A percentile compares a stretch with the other conserved stretches of the same genome.
Conservation (phyloP, 2,113 vertebrate genomes). For the Benitochromis conjunctus region DNA sequence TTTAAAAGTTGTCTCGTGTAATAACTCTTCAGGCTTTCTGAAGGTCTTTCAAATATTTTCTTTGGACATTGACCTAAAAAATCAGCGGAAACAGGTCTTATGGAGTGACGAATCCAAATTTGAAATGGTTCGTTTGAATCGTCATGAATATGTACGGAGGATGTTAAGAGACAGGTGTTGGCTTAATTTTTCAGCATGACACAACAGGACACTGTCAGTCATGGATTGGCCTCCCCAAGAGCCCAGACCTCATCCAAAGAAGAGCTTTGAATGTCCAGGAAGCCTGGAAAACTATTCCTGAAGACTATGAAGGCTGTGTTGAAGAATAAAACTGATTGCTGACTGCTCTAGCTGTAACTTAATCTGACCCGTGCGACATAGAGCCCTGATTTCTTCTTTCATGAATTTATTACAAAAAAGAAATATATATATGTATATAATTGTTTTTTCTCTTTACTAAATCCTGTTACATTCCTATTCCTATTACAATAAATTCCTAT, state of each 20-base stretch:
- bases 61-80: background rate
- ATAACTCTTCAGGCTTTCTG: background rate
- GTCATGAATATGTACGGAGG: background rate
- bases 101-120: background rate
- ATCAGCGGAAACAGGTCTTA: rapidly evolving
- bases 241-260: background rate
- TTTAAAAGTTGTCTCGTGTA: background rate
- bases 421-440: too few relatives aligned
- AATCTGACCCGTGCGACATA: too few relatives aligned
- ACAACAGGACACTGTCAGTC: background rate
- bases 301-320: background rate
- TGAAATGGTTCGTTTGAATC: rapidly evolving
- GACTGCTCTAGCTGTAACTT: too few relatives aligned
- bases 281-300: background rate
- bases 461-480: background rate
- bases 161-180: background rate
- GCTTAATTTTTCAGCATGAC: background rate
- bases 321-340: background rate
- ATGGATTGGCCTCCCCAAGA: background rate
- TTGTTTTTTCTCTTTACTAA: too few relatives aligned
- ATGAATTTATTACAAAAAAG: too few relatives aligned
- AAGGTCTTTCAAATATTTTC: background rate
- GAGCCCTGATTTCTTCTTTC: background rate
- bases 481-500: background rate
- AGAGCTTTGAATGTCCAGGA: background rate